Base-by-base conservation (phyloP, 2,888 invertebrate genomes). In the Sesia apiformis region DNA sequence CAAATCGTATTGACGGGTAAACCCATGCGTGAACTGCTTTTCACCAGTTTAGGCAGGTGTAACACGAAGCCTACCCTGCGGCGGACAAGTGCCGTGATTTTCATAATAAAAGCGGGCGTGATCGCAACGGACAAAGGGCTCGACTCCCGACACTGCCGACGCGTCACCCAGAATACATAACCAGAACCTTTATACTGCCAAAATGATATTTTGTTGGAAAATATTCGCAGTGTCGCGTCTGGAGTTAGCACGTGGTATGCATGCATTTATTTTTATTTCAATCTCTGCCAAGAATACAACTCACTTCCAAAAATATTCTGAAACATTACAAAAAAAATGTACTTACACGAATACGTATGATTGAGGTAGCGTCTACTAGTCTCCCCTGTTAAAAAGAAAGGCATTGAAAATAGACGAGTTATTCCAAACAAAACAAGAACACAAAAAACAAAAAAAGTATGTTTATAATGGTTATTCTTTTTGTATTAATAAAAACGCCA, bases 151-250 rank as follows among this genome's bases (percentile, higher is more conserved):
- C 40, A 52, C 61, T 60, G 63, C 65, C 66, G 65, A 66, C 52
- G 58, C 60, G 60, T 8, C 5, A 38, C 57, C 40, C 58, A 60
- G 67, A 69, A 70, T 69, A 67, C 65, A 57, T 62, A 69, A 67
- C 69, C 63, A 51, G 58, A 55, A 58, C 63, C 61, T 66, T 67
- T 65, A 65, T 63, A 57, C 62, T 57, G 55, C 57, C 62, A 65
- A 66, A 68, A 65, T 66, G 66, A 65, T 68, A 68, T 69, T 69
- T 67, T 64, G 64, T 61, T 62, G 61, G 67, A 65, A 65, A 66
- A 65, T 63, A 65, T 57, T 61, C 63, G 60, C 58, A 58, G 60
- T 58, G 55, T 61, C 58, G 57, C 57, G 63, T 63, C 62, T 60
- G 56, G 59, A 53, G 51, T 51, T 38, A 39, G 39, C 38, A 42